phyloP scores from a whole-genome alignment of 2,797 vertebrate species.

The Alauda arvensis region DNA sequence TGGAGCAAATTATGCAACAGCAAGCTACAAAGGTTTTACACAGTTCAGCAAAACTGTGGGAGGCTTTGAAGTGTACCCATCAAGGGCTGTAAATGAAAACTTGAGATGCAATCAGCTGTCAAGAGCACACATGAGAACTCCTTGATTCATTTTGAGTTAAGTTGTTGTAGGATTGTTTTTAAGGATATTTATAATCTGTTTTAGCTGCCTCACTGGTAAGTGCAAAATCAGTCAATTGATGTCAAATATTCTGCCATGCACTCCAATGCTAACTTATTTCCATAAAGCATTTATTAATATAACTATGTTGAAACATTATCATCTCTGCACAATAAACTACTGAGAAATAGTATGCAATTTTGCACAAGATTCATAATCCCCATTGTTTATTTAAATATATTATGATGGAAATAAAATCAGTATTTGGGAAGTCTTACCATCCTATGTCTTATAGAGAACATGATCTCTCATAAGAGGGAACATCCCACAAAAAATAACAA shows the following conservation, averaged over 20 bases:
- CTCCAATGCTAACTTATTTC: not conserved
- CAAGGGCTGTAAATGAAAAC: not conserved
- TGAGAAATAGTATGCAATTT: not conserved
- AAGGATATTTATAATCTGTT: not conserved
- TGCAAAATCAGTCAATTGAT: not conserved
- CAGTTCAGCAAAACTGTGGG: not conserved
- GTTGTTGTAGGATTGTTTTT: not conserved
- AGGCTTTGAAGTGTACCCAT: conserved; percentile 22
- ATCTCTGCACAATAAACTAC: not conserved
- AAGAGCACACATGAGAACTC: not conserved
- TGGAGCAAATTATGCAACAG: conserved; percentile 10
- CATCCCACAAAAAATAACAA: not conserved
- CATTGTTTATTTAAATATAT: not conserved
- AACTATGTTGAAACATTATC: not conserved
- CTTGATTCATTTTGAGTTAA: not conserved
- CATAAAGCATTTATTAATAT: not conserved
- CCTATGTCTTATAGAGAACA: not conserved
- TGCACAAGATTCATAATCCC: not conserved
- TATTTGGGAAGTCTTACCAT: not conserved
- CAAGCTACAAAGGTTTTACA: conserved; percentile 19
- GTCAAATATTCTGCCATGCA: not conserved
- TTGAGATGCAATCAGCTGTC: not conserved
- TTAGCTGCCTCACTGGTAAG: not conserved
- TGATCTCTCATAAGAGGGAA: not conserved
- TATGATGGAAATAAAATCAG: fast-evolving